Percentiles rank a stretch among this genome's conserved stretches.
Conservation (phyloP, 2,113 vertebrate species). For the Myrmophylax atrothorax region DNA sequence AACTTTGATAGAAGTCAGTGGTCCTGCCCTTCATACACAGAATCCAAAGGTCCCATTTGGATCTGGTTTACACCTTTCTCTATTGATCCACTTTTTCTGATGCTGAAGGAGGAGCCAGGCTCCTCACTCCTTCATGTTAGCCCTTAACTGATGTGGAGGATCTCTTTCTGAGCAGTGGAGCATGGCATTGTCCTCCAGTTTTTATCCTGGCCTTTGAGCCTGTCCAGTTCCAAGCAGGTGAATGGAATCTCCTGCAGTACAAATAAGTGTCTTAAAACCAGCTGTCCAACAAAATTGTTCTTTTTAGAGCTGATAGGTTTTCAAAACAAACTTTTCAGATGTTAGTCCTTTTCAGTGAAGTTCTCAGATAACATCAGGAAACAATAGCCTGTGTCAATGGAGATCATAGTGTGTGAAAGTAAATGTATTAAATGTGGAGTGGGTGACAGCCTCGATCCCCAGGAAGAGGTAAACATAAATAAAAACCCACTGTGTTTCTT, state of each 20-base stretch:
- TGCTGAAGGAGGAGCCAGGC: background rate
- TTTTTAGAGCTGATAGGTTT: constrained; percentile 7
- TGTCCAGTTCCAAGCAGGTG: background rate
- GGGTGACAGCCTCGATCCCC: constrained; percentile 1
- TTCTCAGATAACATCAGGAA: constrained; percentile 1
- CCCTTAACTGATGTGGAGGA: background rate
- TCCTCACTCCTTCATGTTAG: background rate
- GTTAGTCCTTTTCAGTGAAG: background rate
- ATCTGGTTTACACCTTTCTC: background rate
- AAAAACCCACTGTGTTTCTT: constrained; percentile 41
- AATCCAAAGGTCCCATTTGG: background rate
- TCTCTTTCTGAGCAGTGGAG: background rate
- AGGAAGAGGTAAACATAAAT: constrained; percentile 59
- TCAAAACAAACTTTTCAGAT: constrained; percentile 1
- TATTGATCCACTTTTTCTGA: background rate
- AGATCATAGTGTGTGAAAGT: background rate
- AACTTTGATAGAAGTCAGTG: fast-evolving
- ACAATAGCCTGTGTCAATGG: background rate
- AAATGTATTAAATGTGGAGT: constrained; percentile 28
- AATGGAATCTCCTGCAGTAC: background rate
- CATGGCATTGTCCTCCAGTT: background rate
- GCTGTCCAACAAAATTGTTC: background rate
- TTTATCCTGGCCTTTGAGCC: background rate
- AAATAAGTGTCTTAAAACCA: background rate
- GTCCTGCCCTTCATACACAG: background rate